Base-by-base conservation (phyloP, 2,797 vertebrate genomes). In the Diplodus sargus region DNA sequence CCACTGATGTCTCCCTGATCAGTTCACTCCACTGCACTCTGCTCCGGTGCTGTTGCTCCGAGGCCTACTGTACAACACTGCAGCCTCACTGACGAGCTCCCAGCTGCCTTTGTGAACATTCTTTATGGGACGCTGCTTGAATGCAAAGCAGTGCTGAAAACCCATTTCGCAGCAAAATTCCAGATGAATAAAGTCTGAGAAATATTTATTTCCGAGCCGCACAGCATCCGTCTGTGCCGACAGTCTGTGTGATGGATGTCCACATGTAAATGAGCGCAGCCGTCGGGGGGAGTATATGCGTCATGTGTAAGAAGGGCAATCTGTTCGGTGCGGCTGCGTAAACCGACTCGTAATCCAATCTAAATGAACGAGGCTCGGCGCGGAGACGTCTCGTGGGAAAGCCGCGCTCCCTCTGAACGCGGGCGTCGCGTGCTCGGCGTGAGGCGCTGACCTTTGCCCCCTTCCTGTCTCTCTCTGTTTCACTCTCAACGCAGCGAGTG, bases 221-320 rank as follows among this genome's bases (percentile, higher is more conserved):
- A 74, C 70, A 69, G 45, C 42, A 82, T 73, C 79, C 64, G 76
- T 87, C 78, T 82, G 76, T n/a, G 9, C 22, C 5, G 57, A 73
- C 79, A 80, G 68, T 70, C 70, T 66, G 78, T 57, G 57, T 71
- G 89, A 90, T 79, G 64, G 83, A 92, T 90, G 80, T 68, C 57
- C 15, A 9, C 56, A 88, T 90, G 71, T 76, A 90, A 90, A 92
- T 88, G 69, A 76, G 76, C 9, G 25, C 63, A 79, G 74, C 30
- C 39, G 68, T 76, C 43, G 49, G 45, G 75, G 84, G 60, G 76
- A 60, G 62, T 77, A 74, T 18, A 53, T 39, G 80, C 18, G 4
- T 22, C 43, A 62, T 52, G 74, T 76, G 82, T 74, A 73, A 83
- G 74, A 54, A 57, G 65, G 72, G 81, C 74, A 87, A 82, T 89